phyloP scores from a whole-genome alignment of 2,113 vertebrate species.

The Murina feae region DNA sequence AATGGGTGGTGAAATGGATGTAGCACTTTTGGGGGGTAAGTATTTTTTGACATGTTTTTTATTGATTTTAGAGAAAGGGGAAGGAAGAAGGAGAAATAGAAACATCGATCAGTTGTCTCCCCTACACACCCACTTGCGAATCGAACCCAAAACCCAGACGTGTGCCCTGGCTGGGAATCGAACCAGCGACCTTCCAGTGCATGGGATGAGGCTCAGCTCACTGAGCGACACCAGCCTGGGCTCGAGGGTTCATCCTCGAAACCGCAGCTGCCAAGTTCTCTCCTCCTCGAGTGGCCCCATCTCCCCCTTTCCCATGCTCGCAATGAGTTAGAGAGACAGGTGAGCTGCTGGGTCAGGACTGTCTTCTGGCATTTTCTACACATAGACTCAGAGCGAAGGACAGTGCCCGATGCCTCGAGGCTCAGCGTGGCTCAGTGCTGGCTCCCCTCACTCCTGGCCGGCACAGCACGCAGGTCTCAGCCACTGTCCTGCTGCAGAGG shows the following conservation, averaged over 20 bases:
- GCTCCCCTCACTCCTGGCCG: not conserved
- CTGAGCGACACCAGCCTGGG: not conserved
- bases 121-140: not conserved
- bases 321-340: not conserved
- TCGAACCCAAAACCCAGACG: not conserved
- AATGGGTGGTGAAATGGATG: not conserved
- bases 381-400: not conserved
- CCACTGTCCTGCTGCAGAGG: not conserved
- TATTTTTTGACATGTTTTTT: not conserved
- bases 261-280: not conserved
- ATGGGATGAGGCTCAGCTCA: not conserved
- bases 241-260: not conserved
- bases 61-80: not conserved
- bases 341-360: too few relatives aligned
- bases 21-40: not conserved
- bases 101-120: not conserved
- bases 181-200: not conserved
- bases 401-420: fast-evolving
- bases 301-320: not conserved
- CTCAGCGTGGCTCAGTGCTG: not conserved
- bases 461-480: not conserved
- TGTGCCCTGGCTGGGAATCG: not conserved
- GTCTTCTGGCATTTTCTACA: not conserved
- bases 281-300: not conserved
- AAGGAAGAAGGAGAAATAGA: not conserved